Evolutionary conservation across 2,113 vertebrate genomes (phyloP).

Genomic region (Hippocampus zosterae): DNA sequence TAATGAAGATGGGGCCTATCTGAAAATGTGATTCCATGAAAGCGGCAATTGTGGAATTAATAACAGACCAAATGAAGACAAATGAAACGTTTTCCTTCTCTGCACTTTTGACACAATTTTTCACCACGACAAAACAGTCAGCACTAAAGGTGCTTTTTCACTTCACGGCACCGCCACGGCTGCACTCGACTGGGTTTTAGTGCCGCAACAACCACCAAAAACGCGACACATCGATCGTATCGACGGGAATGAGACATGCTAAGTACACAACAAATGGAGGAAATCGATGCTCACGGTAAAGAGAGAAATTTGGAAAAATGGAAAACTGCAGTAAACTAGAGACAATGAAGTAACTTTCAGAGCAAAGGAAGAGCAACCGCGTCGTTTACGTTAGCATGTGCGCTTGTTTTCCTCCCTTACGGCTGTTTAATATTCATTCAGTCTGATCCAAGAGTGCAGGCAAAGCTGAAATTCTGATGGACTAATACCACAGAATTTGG

Average conservation of each 20-base stretch:
- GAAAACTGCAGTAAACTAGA: no score
- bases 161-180: not conserved
- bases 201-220: no score
- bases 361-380: no score
- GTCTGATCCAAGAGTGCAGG: not conserved
- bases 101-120: not conserved
- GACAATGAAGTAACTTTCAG: no score
- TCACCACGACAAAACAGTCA: not conserved
- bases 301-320: no score
- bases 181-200: not conserved
- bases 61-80: constrained; percentile 22
- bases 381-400: no score
- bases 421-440: no score
- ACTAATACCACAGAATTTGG: not conserved
- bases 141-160: not conserved
- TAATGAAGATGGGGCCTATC: constrained; percentile 64
- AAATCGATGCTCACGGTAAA: not conserved
- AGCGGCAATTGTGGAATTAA: constrained; percentile 42
- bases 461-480: not conserved
- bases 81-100: constrained; percentile 14
- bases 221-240: not conserved
- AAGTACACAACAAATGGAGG: not conserved
- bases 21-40: constrained; percentile 46
- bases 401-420: no score
- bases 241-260: not conserved